Percentiles rank a stretch among this genome's conserved stretches.
Evolutionary conservation across 2,113 vertebrate genomes (phyloP).

Genomic region (Rousettus leschenaultii): DNA sequence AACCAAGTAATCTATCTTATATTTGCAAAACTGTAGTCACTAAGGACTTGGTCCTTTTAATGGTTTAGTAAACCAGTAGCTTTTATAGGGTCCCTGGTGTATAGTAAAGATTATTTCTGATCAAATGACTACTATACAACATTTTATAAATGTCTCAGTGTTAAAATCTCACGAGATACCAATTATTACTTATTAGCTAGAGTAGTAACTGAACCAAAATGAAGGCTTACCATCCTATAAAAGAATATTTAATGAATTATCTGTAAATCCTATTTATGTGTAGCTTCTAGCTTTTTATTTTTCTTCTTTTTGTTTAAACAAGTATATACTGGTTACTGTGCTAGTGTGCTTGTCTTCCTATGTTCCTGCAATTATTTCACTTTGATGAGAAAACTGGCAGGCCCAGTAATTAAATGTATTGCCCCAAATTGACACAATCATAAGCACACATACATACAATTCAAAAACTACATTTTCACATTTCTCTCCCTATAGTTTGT

Average conservation of each 20-base stretch:
- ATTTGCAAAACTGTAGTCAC: not conserved
- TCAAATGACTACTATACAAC: not conserved
- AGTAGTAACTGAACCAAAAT: not conserved
- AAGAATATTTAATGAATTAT: not conserved
- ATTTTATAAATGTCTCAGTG: not conserved
- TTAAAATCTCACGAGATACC: not conserved
- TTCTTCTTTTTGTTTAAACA: not conserved
- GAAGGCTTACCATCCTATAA: not conserved
- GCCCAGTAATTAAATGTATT: not conserved
- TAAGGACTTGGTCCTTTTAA: not conserved
- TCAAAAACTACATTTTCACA: not conserved
- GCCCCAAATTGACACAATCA: not conserved
- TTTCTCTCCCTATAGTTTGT: not conserved
- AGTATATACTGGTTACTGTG: not conserved
- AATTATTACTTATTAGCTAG: not conserved
- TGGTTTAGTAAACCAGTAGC: not conserved
- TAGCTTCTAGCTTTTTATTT: not conserved
- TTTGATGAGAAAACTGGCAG: not conserved
- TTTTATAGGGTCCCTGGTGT: not conserved
- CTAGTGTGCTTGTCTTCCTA: not conserved
- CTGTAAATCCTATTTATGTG: not conserved
- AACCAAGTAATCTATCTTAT: not conserved
- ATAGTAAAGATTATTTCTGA: not conserved
- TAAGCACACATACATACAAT: not conserved
- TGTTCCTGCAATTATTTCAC: not conserved